Evolutionary conservation across 2,888 invertebrate genomes (phyloP).

Genomic region (Diarsia rubi): DNA sequence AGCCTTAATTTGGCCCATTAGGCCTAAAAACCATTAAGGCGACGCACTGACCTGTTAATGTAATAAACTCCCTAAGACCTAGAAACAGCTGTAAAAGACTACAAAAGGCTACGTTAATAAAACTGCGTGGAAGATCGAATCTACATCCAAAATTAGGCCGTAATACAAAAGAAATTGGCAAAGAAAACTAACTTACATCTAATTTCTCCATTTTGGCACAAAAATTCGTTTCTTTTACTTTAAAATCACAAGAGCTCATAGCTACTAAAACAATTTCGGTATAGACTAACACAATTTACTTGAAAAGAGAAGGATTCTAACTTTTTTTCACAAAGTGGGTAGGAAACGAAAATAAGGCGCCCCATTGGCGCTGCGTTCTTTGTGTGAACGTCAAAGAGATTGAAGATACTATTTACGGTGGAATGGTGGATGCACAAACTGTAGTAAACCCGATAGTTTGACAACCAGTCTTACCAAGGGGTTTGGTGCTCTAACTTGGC

Average conservation of each 20-base stretch:
- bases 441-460: not conserved
- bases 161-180: conserved; percentile 14
- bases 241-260: conserved; percentile 49
- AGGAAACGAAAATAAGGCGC: conserved; percentile 46
- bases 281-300: conserved; percentile 37
- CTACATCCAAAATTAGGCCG: not conserved
- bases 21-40: no score
- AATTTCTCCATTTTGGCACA: conserved; percentile 52
- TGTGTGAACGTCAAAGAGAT: not conserved
- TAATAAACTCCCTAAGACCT: not conserved
- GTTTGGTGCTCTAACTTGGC: not conserved
- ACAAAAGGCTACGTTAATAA: not conserved
- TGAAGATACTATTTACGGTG: not conserved
- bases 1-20: not conserved
- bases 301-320: not conserved
- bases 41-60: no score
- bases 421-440: not conserved
- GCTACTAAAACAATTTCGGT: conserved; percentile 21
- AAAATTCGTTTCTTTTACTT: conserved; percentile 29
- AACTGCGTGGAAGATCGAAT: not conserved
- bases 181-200: conserved; percentile 52
- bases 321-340: conserved; percentile 54
- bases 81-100: not conserved
- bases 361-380: conserved; percentile 41
- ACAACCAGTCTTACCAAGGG: not conserved